Conservation (phyloP, 2,888 invertebrate genomes). For the Prionchulus punctatus region DNA sequence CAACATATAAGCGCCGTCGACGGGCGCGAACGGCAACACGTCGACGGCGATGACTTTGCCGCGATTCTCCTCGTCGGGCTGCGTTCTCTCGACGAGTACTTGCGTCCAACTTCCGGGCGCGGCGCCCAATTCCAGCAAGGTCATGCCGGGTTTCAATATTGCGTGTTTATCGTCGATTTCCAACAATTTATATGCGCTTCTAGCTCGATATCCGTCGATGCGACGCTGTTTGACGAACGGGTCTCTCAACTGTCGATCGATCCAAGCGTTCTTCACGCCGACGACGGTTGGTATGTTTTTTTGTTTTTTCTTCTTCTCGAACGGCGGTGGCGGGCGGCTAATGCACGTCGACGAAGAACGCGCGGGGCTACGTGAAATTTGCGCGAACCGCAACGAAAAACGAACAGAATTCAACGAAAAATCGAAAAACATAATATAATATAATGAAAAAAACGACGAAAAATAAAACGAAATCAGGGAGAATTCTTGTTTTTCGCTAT, state of each 20-base stretch:
- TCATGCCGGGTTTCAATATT: conserved; percentile 11
- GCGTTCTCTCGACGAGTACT: conserved; percentile 18
- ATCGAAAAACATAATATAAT: too few relatives aligned
- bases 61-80: not conserved
- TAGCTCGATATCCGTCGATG: conserved; percentile 23
- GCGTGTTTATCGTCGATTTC: conserved; percentile 25
- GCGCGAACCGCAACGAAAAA: too few relatives aligned
- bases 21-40: not conserved
- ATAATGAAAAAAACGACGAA: too few relatives aligned
- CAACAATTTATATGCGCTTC: conserved; percentile 29
- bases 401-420: too few relatives aligned
- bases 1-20: conserved; percentile 4
- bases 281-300: too few relatives aligned
- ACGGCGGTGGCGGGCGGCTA: too few relatives aligned
- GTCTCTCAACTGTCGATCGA: conserved; percentile 22
- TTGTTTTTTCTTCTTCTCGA: too few relatives aligned
- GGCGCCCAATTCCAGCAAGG: conserved; percentile 23
- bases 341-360: too few relatives aligned
- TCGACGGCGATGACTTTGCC: conserved; percentile 3
- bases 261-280: too few relatives aligned
- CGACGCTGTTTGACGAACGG: conserved; percentile 19
- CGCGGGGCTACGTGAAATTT: too few relatives aligned
- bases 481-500: too few relatives aligned
- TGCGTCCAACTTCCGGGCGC: conserved; percentile 31
- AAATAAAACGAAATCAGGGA: too few relatives aligned